Evolutionary conservation across 37 sponge, comb jelly and placozoan genomes (phyloP).

Genomic region (Oscarella lobularis): DNA sequence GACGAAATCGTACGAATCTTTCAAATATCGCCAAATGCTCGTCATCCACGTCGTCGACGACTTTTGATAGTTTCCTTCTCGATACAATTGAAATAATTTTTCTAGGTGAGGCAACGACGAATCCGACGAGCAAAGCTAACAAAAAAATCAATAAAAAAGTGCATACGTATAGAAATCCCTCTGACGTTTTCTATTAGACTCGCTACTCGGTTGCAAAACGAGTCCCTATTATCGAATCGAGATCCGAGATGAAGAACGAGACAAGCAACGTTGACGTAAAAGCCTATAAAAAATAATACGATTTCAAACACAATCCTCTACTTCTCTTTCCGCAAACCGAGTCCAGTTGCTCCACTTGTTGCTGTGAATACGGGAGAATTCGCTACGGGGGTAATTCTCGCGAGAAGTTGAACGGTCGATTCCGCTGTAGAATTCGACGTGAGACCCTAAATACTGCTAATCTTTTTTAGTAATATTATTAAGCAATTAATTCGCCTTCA

Average conservation of each 20-base stretch:
- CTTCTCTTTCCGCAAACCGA: too few species aligned
- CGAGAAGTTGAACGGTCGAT: conserved; percentile 9
- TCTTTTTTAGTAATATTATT: not conserved
- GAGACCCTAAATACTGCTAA: conserved; percentile 15
- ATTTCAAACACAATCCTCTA: not conserved
- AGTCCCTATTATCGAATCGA: not conserved
- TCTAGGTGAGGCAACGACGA: not conserved
- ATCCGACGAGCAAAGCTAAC: not conserved
- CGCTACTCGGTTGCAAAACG: not conserved
- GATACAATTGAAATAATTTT: not conserved
- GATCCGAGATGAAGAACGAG: not conserved
- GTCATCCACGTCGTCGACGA: not conserved
- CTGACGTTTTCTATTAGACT: not conserved
- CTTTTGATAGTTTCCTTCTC: not conserved
- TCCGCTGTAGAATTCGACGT: conserved; percentile 2
- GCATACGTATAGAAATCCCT: not conserved
- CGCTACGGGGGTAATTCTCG: conserved; percentile 25
- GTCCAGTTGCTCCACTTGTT: too few species aligned
- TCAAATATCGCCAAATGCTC: not conserved
- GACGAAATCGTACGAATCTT: not conserved
- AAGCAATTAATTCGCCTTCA: conserved; percentile 33
- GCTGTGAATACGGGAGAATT: conserved; percentile 15
- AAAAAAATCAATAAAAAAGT: not conserved
- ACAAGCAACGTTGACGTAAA: not conserved
- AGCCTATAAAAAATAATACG: not conserved